phyloP scores from a whole-genome alignment of 2,797 vertebrate genomes.

The Cossypha heuglini region DNA sequence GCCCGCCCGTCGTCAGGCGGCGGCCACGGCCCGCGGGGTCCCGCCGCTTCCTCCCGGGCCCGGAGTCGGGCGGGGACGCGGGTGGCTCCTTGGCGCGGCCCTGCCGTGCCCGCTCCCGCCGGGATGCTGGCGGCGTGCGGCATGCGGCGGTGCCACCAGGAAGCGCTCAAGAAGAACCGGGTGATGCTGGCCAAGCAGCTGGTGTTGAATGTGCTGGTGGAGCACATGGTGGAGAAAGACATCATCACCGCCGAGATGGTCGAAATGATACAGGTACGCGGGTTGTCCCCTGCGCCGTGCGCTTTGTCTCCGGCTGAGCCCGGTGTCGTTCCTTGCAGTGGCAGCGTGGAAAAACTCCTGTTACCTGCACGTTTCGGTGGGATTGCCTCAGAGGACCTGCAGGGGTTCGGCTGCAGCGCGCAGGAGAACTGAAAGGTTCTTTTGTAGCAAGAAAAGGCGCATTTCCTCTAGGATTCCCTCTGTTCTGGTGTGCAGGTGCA shows the following conservation, averaged over 20 bases:
- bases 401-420: accelerated
- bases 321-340: accelerated
- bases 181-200: conserved; percentile 74
- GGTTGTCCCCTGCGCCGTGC: accelerated
- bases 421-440: not conserved
- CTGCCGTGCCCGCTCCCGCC: not conserved
- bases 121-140: conserved; percentile 67
- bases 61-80: accelerated
- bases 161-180: conserved; percentile 75
- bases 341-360: accelerated
- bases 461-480: not conserved
- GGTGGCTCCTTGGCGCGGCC: accelerated
- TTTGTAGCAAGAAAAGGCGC: accelerated
- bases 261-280: conserved; percentile 73
- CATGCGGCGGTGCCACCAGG: conserved; percentile 77
- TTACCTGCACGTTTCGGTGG: accelerated
- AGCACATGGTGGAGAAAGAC: conserved; percentile 74
- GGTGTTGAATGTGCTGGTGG: conserved; percentile 70
- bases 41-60: accelerated
- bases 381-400: accelerated
- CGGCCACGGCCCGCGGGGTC: not conserved
- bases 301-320: not conserved
- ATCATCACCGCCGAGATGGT: conserved; percentile 77
- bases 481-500: accelerated
- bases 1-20: not conserved